phyloP scores from a whole-genome alignment of 2,888 invertebrate genomes.

The Thecocarcelia acutangulata region DNA sequence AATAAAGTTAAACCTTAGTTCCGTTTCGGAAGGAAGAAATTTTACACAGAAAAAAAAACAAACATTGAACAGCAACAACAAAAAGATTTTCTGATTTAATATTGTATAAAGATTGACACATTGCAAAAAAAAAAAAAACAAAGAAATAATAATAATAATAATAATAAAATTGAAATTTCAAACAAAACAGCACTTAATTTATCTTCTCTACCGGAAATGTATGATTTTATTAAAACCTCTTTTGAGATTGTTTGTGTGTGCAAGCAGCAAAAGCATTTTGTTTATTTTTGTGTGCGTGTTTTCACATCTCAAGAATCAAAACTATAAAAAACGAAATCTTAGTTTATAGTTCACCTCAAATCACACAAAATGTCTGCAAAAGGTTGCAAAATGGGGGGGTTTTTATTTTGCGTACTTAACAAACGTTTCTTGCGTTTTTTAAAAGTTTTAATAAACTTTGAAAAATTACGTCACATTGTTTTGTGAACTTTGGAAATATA shows the following conservation, averaged over 20 bases:
- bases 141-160: too few species aligned
- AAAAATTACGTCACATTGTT: constrained; percentile 60
- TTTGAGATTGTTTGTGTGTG: neutral
- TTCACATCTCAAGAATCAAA: constrained; percentile 14
- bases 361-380: constrained; percentile 29
- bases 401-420: constrained; percentile 24
- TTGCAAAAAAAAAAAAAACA: constrained; percentile 11
- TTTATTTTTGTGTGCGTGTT: constrained; percentile 1
- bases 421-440: constrained; percentile 41
- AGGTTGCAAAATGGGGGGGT: too few species aligned
- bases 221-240: constrained; percentile 61
- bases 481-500: constrained; percentile 13
- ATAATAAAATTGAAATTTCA: constrained; percentile 8
- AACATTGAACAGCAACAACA: neutral
- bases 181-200: constrained; percentile 31
- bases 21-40: constrained; percentile 64
- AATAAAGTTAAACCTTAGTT: constrained; percentile 65
- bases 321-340: constrained; percentile 21
- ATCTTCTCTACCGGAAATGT: constrained; percentile 60
- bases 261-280: neutral
- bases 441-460: constrained; percentile 39
- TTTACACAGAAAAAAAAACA: neutral
- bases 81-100: constrained; percentile 24
- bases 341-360: constrained; percentile 54
- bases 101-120: constrained; percentile 48